Conservation (phyloP, 2,113 vertebrate genomes). For the Stercorarius parasiticus region DNA sequence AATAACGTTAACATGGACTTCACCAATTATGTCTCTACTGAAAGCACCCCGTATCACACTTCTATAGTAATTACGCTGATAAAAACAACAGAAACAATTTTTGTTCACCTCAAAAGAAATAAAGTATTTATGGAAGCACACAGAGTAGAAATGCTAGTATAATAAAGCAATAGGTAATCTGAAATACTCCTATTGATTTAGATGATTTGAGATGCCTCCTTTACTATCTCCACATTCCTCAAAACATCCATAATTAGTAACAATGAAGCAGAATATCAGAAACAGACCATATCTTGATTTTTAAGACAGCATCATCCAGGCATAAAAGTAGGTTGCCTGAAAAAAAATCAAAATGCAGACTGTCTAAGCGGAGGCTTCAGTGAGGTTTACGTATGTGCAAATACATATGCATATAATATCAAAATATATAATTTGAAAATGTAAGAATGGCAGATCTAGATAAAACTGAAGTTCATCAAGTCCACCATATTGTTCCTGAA, state of each 20-base stretch:
- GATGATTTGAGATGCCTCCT: background rate
- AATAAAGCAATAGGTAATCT: background rate
- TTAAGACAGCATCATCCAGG: background rate
- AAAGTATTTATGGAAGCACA: background rate
- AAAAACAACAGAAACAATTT: background rate
- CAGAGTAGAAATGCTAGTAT: background rate
- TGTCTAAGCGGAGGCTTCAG: background rate
- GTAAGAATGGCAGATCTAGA: background rate
- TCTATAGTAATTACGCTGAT: background rate
- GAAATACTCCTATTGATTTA: background rate
- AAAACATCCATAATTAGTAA: background rate
- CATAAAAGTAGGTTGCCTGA: background rate
- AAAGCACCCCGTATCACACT: background rate
- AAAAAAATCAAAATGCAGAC: background rate
- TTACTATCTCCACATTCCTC: background rate
- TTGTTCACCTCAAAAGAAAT: background rate
- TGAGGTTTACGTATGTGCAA: background rate
- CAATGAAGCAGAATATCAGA: background rate
- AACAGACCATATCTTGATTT: background rate
- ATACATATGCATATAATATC: background rate
- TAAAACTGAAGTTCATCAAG: background rate
- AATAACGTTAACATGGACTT: background rate
- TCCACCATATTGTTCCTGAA: background rate
- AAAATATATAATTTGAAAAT: background rate
- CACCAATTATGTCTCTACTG: background rate